Evolutionary conservation across 1,140 invertebrate species (phyloP), one percentile per base, ranked within the genome.

Genomic region (Papilio polytes): DNA sequence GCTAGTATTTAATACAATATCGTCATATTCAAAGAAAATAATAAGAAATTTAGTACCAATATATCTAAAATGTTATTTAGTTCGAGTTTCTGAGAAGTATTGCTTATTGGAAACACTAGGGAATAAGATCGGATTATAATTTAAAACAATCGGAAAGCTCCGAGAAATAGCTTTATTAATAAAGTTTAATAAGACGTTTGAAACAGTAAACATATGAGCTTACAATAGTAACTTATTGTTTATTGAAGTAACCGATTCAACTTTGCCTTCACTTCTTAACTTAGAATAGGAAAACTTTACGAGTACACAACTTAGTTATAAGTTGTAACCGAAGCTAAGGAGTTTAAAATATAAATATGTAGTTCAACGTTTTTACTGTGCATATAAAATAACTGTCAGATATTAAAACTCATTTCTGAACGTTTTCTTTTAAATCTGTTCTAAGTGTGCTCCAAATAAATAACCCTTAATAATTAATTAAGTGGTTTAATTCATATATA

Each of bases 291-390:
- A 70, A 31, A 70, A 36, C 20, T 70, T 70, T 70, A 31, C 63
- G 63, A 70, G 63, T 66, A 66, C 13, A 70, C 13, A 70, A 70
- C 63, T 70, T 70, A 31, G 22, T 66, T 31, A 56, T 56, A 66
- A 22, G 9, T 63, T 26, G 3, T 3, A 22, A 20, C n/a, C 4
- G n/a, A 70, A 70, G 26, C 13, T 31, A 15, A 70, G 13, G 1
- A 31, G 8, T 31, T 70, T 70, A 31, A 31, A 31, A 36, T 70
- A 70, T 20, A 70, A 26, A 26, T 26, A 26, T 26, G 26, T n/a
- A n/a, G n/a, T n/a, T n/a, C n/a, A n/a, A n/a, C n/a, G n/a, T n/a
- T n/a, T n/a, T n/a, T n/a, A n/a, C n/a, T n/a, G n/a, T n/a, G n/a
- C n/a, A n/a, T n/a, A n/a, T n/a, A n/a, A n/a, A n/a, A n/a, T n/a